A percentile compares a stretch with the other conserved stretches of the same genome.
These are phyloP conservation scores for Caenorhabditis uteleia DNA, from an alignment of 2,888 invertebrate genomes.

Conservation along the genomic window DNA sequence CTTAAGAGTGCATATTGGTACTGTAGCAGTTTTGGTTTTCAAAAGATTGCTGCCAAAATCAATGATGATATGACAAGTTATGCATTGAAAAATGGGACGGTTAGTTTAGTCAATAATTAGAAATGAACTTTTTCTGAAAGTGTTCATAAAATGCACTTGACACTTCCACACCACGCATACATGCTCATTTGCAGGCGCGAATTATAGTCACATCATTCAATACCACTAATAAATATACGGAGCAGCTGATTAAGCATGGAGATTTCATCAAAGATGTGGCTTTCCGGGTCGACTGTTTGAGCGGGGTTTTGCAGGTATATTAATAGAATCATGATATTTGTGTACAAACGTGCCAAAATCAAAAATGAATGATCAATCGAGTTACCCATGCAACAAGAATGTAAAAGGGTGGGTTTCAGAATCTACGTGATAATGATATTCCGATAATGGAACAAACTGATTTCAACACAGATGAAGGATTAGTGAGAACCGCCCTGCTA, in stretches of 20 bases:
- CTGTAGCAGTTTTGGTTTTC: constrained; percentile 63
- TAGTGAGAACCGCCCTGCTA: constrained; percentile 26
- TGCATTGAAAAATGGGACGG: constrained; percentile 59
- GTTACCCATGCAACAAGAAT: too few species aligned
- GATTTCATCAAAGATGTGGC: constrained; percentile 95
- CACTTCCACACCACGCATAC: too few species aligned
- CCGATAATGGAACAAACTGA: constrained; percentile 26
- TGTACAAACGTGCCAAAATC: too few species aligned
- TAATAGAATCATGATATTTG: too few species aligned
- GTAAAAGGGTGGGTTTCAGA: too few species aligned
- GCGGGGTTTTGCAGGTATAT: constrained; percentile 78
- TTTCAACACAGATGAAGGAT: constrained; percentile 23
- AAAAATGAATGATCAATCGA: too few species aligned
- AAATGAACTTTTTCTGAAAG: constrained; percentile 2
- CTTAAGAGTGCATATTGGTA: constrained; percentile 66
- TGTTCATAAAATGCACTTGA: too few species aligned
- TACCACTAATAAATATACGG: constrained; percentile 75
- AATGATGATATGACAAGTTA: constrained; percentile 37
- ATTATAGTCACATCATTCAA: constrained; percentile 90
- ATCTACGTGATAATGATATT: constrained; percentile 29
- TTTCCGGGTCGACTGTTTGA: constrained; percentile 89
- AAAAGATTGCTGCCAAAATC: constrained; percentile 52
- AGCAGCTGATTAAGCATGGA: constrained; percentile 85
- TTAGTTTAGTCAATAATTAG: constrained; percentile 22
- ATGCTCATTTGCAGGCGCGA: constrained; percentile 78